A percentile compares a stretch with the other conserved stretches of the same genome.
Evolutionary conservation across 2,797 vertebrate genomes (phyloP).

Genomic region (Natrix natrix): DNA sequence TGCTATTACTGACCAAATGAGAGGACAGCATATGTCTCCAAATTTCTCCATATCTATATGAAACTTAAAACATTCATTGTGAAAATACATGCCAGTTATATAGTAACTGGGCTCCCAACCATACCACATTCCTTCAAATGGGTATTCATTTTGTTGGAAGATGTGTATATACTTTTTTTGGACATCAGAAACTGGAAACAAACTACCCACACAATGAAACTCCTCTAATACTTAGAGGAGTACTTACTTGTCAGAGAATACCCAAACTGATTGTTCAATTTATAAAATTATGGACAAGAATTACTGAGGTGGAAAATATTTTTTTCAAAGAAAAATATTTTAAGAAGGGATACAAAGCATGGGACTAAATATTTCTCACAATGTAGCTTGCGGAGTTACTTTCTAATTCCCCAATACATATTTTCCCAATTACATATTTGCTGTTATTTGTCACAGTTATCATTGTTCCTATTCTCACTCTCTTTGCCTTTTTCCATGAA

Average conservation of each 20-base stretch:
- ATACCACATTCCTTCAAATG: slow-evolving; percentile 56
- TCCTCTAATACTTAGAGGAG: not conserved
- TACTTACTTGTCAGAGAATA: not conserved
- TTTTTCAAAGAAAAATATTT: not conserved
- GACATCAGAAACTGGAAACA: not conserved
- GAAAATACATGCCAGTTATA: slow-evolving; percentile 49
- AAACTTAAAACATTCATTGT: slow-evolving; percentile 48
- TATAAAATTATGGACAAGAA: not conserved
- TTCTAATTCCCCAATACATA: not conserved
- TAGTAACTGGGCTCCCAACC: slow-evolving; percentile 51
- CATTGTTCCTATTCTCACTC: not conserved
- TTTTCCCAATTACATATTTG: not conserved
- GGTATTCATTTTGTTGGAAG: no score
- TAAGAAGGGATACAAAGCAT: not conserved
- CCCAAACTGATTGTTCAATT: not conserved
- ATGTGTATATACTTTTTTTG: not conserved
- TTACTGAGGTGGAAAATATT: not conserved
- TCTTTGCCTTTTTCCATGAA: not conserved
- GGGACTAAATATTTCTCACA: not conserved
- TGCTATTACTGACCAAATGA: not conserved
- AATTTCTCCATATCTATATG: slow-evolving; percentile 18
- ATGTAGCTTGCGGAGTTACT: not conserved
- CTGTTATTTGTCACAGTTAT: not conserved
- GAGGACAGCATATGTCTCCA: not conserved
- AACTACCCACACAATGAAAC: not conserved